Base-by-base conservation (phyloP, 2,797 vertebrate genomes). In the Naso thynnoides region DNA sequence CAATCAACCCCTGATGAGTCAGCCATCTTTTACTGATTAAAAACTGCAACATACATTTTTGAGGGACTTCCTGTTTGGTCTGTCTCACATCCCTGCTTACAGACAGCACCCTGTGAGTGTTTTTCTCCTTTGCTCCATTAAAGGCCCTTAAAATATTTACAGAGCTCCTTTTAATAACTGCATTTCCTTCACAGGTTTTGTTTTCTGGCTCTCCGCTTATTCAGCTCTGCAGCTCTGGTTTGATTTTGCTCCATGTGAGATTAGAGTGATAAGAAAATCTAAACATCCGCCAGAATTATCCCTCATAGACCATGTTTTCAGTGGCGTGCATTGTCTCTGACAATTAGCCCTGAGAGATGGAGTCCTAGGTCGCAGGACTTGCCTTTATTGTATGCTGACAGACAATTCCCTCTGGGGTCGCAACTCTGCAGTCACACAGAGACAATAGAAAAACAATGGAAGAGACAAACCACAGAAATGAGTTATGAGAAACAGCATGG, bases 21-120 rank as follows among this genome's bases (percentile, higher is more conserved):
- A 83, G 81, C 82, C 89, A 91, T 91, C 89, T 89, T 88, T 86
- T 57, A 81, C 91, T 95, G 92, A 95, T 95, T 95, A 94, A 94
- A 94, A 91, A 90, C 86, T 75, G 77, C 78, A 76, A 72, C 90
- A 85, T 92, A 86, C 90, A 95, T 93, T 93, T 92, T 93, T 93
- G 80, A 89, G 89, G 79, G 73, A 89, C 90, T 94, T 95, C 94
- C 94, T 95, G 93, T 95, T 95, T 94, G 92, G 94, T 95, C 94
- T 95, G 87, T 86, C 82, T 84, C 83, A 90, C 89, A 93, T 94
- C 93, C 92, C 86, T 83, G 72, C 76, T 82, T 56, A 78, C 75
- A 29, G 76, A 79, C 82, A 66, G 80, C 81, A 61, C 79, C 47
- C 81, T 79, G 73, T 73, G 82, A 81, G 63, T 80, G 82, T 88